Evolutionary conservation across 2,888 invertebrate species (phyloP).

Genomic region (Drosophila formosana): DNA sequence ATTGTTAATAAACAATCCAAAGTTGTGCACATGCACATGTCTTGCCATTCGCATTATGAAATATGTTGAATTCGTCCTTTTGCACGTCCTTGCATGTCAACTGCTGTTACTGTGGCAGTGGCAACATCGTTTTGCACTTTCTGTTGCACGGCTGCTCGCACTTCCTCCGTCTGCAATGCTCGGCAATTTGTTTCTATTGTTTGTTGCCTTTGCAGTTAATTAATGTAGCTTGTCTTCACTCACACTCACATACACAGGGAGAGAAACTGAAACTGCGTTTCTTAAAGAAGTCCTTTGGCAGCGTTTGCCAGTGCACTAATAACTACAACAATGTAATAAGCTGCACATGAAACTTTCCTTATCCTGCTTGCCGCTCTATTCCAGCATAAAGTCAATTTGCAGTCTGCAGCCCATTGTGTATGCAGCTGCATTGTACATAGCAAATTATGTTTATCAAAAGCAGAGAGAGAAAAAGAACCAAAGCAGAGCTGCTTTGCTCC

Average conservation of each 20-base stretch:
- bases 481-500: background rate
- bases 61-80: conserved; percentile 9
- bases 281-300: conserved; percentile 25
- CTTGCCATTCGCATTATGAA: conserved; percentile 35
- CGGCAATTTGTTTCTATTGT: conserved; percentile 52
- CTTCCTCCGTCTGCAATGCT: conserved; percentile 11
- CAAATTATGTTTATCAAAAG: conserved; percentile 51
- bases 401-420: conserved; percentile 46
- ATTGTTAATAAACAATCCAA: conserved; percentile 26
- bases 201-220: conserved; percentile 44
- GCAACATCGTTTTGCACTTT: conserved; percentile 45
- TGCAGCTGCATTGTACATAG: conserved; percentile 53
- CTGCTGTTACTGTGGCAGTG: conserved; percentile 16
- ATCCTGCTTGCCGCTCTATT: conserved; percentile 14
- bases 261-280: background rate
- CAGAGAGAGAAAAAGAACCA: conserved; percentile 8
- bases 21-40: conserved; percentile 21
- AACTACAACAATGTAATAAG: conserved; percentile 46
- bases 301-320: conserved; percentile 9
- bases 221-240: conserved; percentile 47
- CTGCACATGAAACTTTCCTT: conserved; percentile 35
- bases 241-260: conserved; percentile 1
- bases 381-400: conserved; percentile 52
- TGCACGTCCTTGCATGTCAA: conserved; percentile 30
- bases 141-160: conserved; percentile 13